Base-by-base conservation (phyloP, 2,113 vertebrate genomes). In the Meriones unguiculatus region DNA sequence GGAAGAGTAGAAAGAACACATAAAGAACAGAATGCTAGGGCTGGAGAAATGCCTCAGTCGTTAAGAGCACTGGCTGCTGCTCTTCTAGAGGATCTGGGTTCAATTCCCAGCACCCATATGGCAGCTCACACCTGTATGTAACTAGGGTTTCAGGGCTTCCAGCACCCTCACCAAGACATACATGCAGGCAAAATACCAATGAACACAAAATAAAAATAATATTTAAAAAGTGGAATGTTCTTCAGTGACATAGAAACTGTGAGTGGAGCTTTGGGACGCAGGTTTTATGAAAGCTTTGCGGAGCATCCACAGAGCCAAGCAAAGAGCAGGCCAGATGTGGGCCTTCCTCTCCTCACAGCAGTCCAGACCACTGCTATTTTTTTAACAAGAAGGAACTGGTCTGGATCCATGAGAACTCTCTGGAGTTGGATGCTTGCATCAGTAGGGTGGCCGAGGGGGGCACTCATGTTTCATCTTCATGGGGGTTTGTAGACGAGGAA, bases 201-300 rank as follows among this genome's bases (percentile, higher is more conserved):
- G 70, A 72, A n/a, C 70, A 72, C n/a, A 20, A 18, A 72, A 18
- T 35, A 72, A n/a, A 72, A 35, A 72, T 20, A 9, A 10, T 18
- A n/a, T 72, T n/a, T 72, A 70, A 72, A n/a, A 72, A 52, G 1
- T 5, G 12, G 62, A 77, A 72, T 50, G 41, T 0, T 65, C 12
- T 80, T 91, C 38, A 65, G 25, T 41, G 73, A 76, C 11, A 25
- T 0, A 69, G 59, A 86, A 24, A 76, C n/a, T 41, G 14, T 50
- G 77, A 9, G 28, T 0, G 0, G 0, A 1, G 70, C 32, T 50
- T 70, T 15, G 54, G 65, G 2, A 3, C 54, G n/a, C 15, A 2
- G 2, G 17, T 64, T 86, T 54, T 70, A 24, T 54, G 1, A 35
- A n/a, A n/a, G 38, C 35, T 86, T 84, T 25, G 14, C n/a, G 25